Conservation (phyloP, 2,113 vertebrate genomes). For the Guaruba guarouba region DNA sequence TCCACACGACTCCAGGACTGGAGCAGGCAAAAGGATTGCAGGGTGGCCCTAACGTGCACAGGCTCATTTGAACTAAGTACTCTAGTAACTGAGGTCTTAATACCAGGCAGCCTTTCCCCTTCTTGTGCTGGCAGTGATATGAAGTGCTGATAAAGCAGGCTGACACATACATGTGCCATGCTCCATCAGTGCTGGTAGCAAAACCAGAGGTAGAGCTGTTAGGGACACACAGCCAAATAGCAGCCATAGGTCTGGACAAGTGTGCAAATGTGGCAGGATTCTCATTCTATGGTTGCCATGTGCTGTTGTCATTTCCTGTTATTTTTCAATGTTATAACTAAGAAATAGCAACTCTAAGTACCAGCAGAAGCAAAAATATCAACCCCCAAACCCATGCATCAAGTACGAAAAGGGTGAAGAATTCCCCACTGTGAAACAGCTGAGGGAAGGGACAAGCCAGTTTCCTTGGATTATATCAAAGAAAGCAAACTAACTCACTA, state of each 20-base stretch:
- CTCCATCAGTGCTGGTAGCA: neutral
- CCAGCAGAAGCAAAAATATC: neutral
- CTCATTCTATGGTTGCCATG: neutral
- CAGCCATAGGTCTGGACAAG: neutral
- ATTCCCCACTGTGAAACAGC: neutral
- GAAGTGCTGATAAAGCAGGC: neutral
- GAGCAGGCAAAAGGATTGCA: neutral
- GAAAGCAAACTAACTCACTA: neutral
- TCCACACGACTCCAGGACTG: neutral
- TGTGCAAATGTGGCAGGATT: neutral
- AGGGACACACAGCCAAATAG: neutral
- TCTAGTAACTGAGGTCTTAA: neutral
- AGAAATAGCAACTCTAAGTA: neutral
- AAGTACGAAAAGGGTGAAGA: neutral
- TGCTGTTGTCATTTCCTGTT: neutral
- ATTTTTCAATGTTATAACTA: neutral
- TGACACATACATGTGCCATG: neutral
- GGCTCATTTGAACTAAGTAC: neutral
- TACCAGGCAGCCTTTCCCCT: neutral
- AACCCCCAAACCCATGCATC: neutral
- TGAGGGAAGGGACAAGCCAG: neutral
- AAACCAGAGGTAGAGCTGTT: neutral
- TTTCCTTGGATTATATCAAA: neutral
- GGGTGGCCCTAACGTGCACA: neutral
- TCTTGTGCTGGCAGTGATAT: neutral